Evolutionary conservation across 2,797 vertebrate genomes (phyloP).

Genomic region (Sphenodon punctatus): DNA sequence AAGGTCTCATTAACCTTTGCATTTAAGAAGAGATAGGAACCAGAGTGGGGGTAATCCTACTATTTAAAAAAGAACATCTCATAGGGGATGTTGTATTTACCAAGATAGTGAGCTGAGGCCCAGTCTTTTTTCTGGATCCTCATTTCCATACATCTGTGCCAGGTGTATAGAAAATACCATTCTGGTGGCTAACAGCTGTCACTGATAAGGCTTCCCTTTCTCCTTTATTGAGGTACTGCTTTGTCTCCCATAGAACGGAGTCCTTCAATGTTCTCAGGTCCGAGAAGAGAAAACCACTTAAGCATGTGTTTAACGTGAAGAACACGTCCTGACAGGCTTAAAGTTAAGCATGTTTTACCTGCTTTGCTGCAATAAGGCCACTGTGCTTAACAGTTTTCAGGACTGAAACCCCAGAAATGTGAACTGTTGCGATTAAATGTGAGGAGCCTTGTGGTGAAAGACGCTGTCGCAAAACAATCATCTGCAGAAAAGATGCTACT

Average conservation of each 20-base stretch:
- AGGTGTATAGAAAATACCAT: background rate
- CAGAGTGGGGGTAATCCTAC: background rate
- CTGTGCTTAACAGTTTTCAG: background rate
- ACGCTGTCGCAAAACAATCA: background rate
- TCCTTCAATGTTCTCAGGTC: conserved; percentile 48
- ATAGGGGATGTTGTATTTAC: background rate
- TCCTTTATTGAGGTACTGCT: conserved; percentile 48
- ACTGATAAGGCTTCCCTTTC: conserved; percentile 54
- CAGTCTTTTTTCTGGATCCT: accelerated
- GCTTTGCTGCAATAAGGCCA: background rate
- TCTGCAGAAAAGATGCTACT: background rate
- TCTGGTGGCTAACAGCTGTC: conserved; percentile 53
- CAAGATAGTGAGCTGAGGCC: background rate
- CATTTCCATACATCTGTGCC: background rate
- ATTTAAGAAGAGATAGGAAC: background rate
- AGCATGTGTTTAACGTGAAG: conserved; percentile 51
- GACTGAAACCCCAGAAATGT: background rate
- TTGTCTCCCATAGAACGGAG: conserved; percentile 46
- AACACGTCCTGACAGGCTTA: conserved; percentile 66
- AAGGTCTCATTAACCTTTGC: background rate
- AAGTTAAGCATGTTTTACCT: conserved; percentile 45
- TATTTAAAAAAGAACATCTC: background rate
- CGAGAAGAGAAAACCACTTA: conserved; percentile 63
- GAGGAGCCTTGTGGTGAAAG: conserved; percentile 30
- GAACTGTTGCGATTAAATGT: background rate